Percentiles rank a stretch among this genome's conserved stretches.
These are phyloP conservation scores for Clarias fuscus DNA, from an alignment of 2,797 vertebrate species.

Conservation along the genomic window DNA sequence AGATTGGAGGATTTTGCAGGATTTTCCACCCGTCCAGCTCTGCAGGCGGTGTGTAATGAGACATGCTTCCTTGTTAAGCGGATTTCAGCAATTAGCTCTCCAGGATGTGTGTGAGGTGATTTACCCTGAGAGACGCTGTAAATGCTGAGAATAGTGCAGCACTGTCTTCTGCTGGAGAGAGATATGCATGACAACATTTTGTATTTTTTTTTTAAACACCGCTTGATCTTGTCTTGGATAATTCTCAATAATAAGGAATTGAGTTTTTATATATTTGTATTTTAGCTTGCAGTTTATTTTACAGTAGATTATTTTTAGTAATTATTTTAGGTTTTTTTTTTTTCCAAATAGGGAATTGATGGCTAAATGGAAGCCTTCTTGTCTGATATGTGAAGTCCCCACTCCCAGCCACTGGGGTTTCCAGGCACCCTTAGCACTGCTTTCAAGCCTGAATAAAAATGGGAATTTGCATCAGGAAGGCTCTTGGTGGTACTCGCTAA, in stretches of 20 bases:
- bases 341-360: too few species aligned
- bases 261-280: background rate
- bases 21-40: conserved; percentile 57
- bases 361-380: too few species aligned
- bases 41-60: conserved; percentile 65
- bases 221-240: background rate
- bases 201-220: background rate
- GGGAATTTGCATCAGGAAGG: too few species aligned
- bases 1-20: conserved; percentile 50
- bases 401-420: too few species aligned
- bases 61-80: conserved; percentile 67
- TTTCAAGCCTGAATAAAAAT: too few species aligned
- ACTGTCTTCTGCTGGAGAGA: conserved; percentile 70
- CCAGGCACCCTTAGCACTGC: too few species aligned
- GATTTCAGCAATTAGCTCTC: conserved; percentile 68
- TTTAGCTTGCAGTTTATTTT: background rate
- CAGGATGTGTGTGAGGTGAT: conserved; percentile 54
- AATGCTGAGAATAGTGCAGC: conserved; percentile 54
- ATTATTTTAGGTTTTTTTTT: too few species aligned
- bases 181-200: background rate
- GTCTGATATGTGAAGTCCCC: too few species aligned
- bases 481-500: too few species aligned
- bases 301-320: too few species aligned
- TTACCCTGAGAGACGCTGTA: conserved; percentile 15
- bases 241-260: background rate